phyloP scores from a whole-genome alignment of 2,113 vertebrate genomes.

The Protobothrops mucrosquamatus region DNA sequence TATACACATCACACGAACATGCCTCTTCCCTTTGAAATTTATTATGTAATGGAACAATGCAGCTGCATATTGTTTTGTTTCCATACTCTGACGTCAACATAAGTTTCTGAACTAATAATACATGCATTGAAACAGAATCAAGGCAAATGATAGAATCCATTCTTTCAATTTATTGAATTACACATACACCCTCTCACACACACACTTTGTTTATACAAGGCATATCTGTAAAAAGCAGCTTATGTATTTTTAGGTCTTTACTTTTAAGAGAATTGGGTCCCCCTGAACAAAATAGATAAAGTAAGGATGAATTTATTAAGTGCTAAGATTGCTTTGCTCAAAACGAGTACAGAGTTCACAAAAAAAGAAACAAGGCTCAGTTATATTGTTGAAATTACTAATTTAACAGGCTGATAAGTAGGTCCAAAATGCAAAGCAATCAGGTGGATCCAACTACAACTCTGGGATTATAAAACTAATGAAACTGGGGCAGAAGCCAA shows the following conservation, averaged over 20 bases:
- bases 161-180: constrained; percentile 1
- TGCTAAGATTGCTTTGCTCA: constrained; percentile 10
- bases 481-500: constrained; percentile 35
- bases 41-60: background rate
- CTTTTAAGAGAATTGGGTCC: background rate
- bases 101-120: background rate
- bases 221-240: background rate
- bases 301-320: constrained; percentile 9
- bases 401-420: constrained; percentile 39
- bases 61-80: background rate
- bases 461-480: constrained; percentile 22
- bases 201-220: background rate
- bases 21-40: background rate
- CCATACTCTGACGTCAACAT: background rate
- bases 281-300: background rate
- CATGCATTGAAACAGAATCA: constrained; percentile 7
- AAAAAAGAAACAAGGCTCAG: constrained; percentile 19
- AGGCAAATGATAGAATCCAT: background rate
- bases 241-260: constrained; percentile 19
- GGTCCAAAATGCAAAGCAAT: constrained; percentile 46
- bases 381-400: constrained; percentile 15
- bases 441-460: background rate
- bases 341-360: constrained; percentile 2
- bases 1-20: no score
- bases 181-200: background rate